These are phyloP conservation scores for Seriola quinqueradiata DNA, from an alignment of 2,113 vertebrate species.

Conservation along the genomic window DNA sequence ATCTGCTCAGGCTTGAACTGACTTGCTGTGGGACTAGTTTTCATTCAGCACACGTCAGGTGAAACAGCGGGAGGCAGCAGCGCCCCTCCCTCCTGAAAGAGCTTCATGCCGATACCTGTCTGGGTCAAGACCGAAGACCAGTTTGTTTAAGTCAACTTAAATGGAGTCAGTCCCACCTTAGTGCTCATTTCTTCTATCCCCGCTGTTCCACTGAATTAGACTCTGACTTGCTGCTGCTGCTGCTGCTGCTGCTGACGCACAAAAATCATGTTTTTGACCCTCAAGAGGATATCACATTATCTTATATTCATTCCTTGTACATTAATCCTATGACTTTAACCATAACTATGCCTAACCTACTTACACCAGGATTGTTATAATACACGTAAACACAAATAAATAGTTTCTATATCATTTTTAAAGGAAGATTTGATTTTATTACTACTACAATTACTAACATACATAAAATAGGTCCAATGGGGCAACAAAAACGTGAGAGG, in stretches of 20 bases:
- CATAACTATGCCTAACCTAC: not conserved
- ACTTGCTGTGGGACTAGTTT: conserved; percentile 4
- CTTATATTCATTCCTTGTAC: not conserved
- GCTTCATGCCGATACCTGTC: not conserved
- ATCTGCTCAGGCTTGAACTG: conserved; percentile 35
- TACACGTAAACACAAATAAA: no score
- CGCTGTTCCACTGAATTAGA: not conserved
- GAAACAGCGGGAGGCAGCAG: conserved; percentile 17
- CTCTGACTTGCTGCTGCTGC: not conserved
- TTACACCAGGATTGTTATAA: no score
- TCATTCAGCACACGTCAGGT: conserved; percentile 25
- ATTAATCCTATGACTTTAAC: not conserved
- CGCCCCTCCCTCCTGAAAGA: not conserved
- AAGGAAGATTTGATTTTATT: no score
- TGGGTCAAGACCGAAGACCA: conserved; percentile 17
- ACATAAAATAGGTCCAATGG: no score
- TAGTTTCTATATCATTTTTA: no score
- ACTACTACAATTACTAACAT: no score
- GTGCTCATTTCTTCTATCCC: not conserved
- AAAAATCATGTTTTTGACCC: no score
- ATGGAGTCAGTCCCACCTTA: not conserved
- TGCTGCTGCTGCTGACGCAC: not conserved
- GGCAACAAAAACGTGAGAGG: no score
- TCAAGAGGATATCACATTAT: not conserved
- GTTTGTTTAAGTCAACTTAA: conserved; percentile 12